phyloP scores from a whole-genome alignment of 2,113 vertebrate species.

The Lophotis ruficrista region DNA sequence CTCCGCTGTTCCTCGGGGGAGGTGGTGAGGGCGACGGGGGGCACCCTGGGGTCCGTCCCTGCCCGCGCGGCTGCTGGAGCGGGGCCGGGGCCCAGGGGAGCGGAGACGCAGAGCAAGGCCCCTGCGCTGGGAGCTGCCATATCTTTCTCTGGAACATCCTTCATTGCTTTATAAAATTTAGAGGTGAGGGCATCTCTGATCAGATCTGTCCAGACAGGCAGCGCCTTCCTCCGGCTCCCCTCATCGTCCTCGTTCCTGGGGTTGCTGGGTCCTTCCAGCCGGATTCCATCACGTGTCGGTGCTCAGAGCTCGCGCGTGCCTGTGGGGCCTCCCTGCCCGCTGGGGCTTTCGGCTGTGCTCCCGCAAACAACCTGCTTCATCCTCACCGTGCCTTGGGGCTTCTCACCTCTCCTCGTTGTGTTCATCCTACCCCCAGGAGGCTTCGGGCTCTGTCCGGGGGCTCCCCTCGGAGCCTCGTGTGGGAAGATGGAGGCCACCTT shows the following conservation, averaged over 20 bases:
- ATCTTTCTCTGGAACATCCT: neutral
- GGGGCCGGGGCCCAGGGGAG: neutral
- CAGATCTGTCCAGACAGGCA: neutral
- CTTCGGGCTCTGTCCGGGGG: neutral
- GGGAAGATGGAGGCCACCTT: rapidly evolving
- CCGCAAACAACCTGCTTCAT: neutral
- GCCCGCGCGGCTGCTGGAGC: rapidly evolving
- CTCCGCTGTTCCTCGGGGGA: neutral
- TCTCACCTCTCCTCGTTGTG: neutral
- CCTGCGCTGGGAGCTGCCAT: rapidly evolving
- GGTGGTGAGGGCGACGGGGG: neutral
- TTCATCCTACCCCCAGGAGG: neutral
- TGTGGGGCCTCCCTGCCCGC: rapidly evolving
- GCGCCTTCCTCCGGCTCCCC: neutral
- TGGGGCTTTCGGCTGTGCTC: rapidly evolving
- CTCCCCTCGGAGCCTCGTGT: rapidly evolving
- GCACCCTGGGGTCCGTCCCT: neutral
- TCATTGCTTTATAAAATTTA: neutral
- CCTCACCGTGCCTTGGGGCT: neutral
- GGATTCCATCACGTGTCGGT: rapidly evolving
- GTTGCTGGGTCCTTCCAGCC: neutral
- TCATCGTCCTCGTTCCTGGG: neutral
- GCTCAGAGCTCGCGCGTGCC: rapidly evolving
- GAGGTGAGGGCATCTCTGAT: neutral
- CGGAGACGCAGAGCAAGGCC: rapidly evolving